Evolutionary conservation across 2,888 invertebrate genomes (phyloP), one percentile per base, ranked within the genome.

Genomic region (Bursaphelenchus okinawaensis): DNA sequence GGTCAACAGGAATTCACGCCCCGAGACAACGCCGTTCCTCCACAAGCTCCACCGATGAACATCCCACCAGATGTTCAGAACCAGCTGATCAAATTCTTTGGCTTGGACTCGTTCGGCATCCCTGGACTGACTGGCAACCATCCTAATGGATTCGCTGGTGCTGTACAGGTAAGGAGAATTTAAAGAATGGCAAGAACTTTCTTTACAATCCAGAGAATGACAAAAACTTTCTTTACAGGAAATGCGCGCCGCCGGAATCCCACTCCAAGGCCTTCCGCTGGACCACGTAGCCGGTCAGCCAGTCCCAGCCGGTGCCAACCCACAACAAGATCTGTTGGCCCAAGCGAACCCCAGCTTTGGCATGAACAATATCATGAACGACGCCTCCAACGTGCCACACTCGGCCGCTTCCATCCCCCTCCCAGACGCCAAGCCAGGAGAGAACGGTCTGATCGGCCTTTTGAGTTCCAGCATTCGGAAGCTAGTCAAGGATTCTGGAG

Each of bases 51-150:
- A 52, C 80, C 81, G 57, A 77, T 80, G 64, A 81, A 78, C 65
- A 79, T 81, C 20, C 81, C 81, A 56, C 74, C 80, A 40, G 81
- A 81, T 76, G 81, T 81, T 31, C 81, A 81, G 68, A 81, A 81
- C 65, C 81, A 81, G 67, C 75, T 81, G 52, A 81, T 81, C 72
- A 81, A 81, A 67, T 81, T 81, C 76, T 81, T 81, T 66, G 81
- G 81, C 51, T 77, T 81, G 54, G 81, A 81, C 68, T 75, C 76
- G n/a, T 81, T 81, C 68, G 81, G 81, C 65, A 81, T 81, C 55
- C 81, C 81, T 40, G 81, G 81, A 40, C 73, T 81, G 3, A 81
- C 81, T 55, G 81, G 81, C 62, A 76, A 68, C 62, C 81, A 81
- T 63, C 81, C 81, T 54, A 70, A 76, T 50, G 81, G 81, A 62